These are phyloP conservation scores for Camptogramma bilineatum DNA, from an alignment of 2,888 invertebrate genomes.

Conservation along the genomic window DNA sequence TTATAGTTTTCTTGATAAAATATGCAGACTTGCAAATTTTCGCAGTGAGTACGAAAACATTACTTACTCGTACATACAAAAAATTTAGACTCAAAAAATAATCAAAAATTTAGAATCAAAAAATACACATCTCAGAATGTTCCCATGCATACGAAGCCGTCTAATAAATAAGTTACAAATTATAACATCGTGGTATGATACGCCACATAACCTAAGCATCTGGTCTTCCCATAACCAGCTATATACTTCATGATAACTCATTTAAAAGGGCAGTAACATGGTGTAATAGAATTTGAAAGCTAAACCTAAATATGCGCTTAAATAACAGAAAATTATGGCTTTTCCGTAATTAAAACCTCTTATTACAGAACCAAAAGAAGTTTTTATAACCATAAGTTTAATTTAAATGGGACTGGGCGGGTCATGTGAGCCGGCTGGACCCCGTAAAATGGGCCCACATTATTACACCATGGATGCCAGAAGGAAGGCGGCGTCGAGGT, in stretches of 20 bases:
- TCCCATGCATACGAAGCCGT: neutral
- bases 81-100: no score
- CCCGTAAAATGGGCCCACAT: no score
- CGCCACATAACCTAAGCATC: constrained; percentile 12
- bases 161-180: neutral
- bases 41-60: no score
- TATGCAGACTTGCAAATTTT: no score
- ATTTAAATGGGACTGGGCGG: no score
- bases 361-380: neutral
- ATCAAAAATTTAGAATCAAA: no score
- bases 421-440: no score
- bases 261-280: constrained; percentile 10
- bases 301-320: neutral
- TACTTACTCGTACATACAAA: no score
- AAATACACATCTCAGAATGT: neutral
- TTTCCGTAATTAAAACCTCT: constrained; percentile 12
- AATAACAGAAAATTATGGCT: neutral
- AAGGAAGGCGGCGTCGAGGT: no score
- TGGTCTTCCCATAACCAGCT: constrained; percentile 5
- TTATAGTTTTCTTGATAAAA: no score
- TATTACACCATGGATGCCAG: no score
- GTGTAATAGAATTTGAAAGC: constrained; percentile 22
- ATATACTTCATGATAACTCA: constrained; percentile 8
- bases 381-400: neutral
- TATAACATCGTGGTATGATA: constrained; percentile 13